Evolutionary conservation across 23 tunicate genomes (phyloP), one percentile per base, ranked within the genome.

Genomic region (Clavelina lepadiformis): DNA sequence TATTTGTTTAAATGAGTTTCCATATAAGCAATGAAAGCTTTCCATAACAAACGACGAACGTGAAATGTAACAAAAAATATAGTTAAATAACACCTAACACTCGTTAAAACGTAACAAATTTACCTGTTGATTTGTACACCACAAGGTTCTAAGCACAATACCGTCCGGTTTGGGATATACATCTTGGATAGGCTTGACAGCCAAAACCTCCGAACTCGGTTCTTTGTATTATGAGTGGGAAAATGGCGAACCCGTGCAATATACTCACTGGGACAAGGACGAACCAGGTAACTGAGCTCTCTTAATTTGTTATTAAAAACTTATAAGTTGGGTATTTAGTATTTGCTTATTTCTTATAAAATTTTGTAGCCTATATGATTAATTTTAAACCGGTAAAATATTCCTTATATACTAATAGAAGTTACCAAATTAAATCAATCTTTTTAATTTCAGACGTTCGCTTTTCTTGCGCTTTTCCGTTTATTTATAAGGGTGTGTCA

Each of bases 221-320:
- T 67, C 79, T 1, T 61, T 79, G 52, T 63, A 58, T 35, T 88
- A 57, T 37, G 26, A 35, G 31, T 88, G 96, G 96, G 82, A 88
- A 45, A 69, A 54, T 3, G 61, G 44, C 8, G 96, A 88, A 28
- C 38, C 72, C 3, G 85, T 88, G 8, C 35, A 80, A 3, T 88
- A 88, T 38, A 88, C 96, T 3, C 70, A 79, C 33, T 88, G 96
- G 96, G 87, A 80, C 28, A 31, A 60, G 3, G 78, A 71, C 20
- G 87, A 88, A 62, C 96, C 96, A 28, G 87, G 96, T 88, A 51
- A 41, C 49, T 41, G 49, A 41, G 49, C 15, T 11, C 15, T 11
- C 49, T 15, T 41, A 11, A 41, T 15, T 41, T 41, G 49, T 41
- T 41, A 41, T 41, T 41, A n/a, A n/a, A n/a, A n/a, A n/a, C n/a